Conservation (phyloP, 2,888 invertebrate genomes). For the Sphecodes monilicornis region DNA sequence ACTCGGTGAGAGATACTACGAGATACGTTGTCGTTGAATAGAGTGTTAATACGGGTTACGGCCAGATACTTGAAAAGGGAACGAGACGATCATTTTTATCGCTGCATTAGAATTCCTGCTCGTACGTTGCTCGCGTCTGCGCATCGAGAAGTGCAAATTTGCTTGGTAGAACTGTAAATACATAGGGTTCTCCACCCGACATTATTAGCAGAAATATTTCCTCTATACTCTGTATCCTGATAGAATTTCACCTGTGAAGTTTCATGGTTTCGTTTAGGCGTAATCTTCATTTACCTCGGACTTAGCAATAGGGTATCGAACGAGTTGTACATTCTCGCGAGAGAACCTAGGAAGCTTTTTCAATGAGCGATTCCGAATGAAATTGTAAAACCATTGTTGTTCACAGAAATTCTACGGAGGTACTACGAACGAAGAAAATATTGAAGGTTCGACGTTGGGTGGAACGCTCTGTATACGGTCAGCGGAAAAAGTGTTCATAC, state of each 20-base stretch:
- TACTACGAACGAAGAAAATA: background rate
- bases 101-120: background rate
- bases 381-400: background rate
- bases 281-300: background rate
- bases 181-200: slow-evolving; percentile 5
- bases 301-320: background rate
- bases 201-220: slow-evolving; percentile 5
- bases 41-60: background rate
- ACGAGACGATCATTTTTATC: background rate
- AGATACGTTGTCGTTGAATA: background rate
- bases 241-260: slow-evolving; percentile 8
- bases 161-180: slow-evolving; percentile 12
- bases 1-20: background rate
- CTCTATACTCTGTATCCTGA: background rate
- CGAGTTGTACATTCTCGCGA: background rate
- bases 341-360: background rate
- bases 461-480: slow-evolving; percentile 8
- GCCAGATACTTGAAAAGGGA: background rate
- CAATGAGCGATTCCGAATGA: background rate
- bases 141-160: slow-evolving; percentile 1
- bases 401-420: background rate
- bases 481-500: slow-evolving; percentile 9
- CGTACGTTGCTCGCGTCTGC: background rate
- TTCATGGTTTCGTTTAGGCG: background rate
- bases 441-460: background rate